A percentile compares a stretch with the other conserved stretches of the same genome.
phyloP scores from a whole-genome alignment of 2,797 vertebrate species.

The Sebastes matsubarae region DNA sequence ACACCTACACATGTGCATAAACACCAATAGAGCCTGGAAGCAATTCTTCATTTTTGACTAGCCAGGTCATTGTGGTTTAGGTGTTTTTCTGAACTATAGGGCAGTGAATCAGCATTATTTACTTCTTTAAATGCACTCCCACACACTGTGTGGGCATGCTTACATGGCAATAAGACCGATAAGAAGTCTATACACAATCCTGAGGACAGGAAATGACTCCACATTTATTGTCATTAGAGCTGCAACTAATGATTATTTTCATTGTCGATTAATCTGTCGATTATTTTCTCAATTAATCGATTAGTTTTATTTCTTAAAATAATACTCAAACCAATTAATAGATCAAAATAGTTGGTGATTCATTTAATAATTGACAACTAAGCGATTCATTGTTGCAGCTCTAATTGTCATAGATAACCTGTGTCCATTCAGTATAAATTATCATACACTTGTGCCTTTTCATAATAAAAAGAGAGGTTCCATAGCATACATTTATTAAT shows the following conservation, averaged over 20 bases:
- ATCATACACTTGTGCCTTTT: neutral
- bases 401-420: neutral
- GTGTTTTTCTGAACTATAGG: neutral
- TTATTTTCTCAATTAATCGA: too few relatives aligned
- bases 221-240: neutral
- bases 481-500: neutral
- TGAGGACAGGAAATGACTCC: neutral
- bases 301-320: too few relatives aligned
- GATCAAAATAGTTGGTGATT: too few relatives aligned
- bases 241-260: too few relatives aligned
- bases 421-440: neutral
- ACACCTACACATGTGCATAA: constrained; percentile 21
- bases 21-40: neutral
- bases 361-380: too few relatives aligned
- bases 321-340: too few relatives aligned
- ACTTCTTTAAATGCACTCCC: constrained; percentile 37
- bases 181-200: neutral
- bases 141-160: neutral
- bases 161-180: neutral
- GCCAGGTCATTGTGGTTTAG: neutral
- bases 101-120: constrained; percentile 49
- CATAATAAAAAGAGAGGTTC: neutral
- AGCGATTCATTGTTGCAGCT: too few relatives aligned
- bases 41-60: constrained; percentile 30
- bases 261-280: too few relatives aligned